Evolutionary conservation across 2,888 invertebrate genomes (phyloP).

Genomic region (Platycnemis pennipes): DNA sequence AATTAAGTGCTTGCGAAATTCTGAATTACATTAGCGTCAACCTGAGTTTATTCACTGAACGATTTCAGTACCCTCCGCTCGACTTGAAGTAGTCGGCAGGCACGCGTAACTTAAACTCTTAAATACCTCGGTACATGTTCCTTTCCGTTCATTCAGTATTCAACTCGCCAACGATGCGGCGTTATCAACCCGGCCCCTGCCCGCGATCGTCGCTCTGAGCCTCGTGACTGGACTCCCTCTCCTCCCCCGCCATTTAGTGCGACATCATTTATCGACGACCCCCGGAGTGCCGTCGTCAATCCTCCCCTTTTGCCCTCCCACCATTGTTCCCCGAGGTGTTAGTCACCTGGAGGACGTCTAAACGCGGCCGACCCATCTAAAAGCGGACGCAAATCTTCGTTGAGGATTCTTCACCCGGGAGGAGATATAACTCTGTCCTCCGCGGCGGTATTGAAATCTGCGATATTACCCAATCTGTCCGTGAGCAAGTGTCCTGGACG

Average conservation of each 20-base stretch:
- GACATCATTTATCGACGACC: slow-evolving; percentile 20
- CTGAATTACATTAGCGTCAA: too few species aligned
- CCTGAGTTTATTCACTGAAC: too few species aligned
- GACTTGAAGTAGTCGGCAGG: too few species aligned
- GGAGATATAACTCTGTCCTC: not conserved
- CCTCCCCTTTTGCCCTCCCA: not conserved
- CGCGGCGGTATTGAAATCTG: not conserved
- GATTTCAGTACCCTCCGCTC: too few species aligned
- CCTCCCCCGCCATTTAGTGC: not conserved
- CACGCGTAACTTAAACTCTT: too few species aligned
- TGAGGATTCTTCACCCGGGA: not conserved
- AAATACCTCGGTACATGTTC: too few species aligned
- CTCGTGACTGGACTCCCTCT: not conserved
- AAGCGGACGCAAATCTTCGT: not conserved
- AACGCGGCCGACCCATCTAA: not conserved
- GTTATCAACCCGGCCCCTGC: not conserved
- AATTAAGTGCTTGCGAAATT: too few species aligned
- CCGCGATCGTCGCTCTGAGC: not conserved
- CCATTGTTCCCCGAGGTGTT: not conserved
- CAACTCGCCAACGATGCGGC: not conserved
- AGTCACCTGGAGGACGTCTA: not conserved
- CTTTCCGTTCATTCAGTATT: not conserved
- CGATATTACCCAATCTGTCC: not conserved
- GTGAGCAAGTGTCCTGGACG: not conserved
- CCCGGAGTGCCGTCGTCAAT: not conserved